phyloP scores from a whole-genome alignment of 2,797 vertebrate species.

The Helicolenus hilgendorfi region DNA sequence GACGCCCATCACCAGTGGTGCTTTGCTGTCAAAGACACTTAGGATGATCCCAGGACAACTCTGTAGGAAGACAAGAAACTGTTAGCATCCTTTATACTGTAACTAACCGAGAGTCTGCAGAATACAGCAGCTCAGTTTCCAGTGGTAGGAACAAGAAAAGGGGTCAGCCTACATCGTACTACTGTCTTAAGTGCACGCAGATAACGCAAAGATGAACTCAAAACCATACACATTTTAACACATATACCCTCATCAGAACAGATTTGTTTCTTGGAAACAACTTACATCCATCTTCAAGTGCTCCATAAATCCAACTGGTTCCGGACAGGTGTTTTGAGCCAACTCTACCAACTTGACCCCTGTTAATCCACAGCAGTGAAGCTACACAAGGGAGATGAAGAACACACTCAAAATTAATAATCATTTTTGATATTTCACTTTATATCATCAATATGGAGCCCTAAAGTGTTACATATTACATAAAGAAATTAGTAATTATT shows the following conservation, averaged over 20 bases:
- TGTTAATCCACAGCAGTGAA: constrained; percentile 86
- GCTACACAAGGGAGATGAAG: constrained; percentile 58
- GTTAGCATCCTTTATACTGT: not conserved
- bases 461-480: not conserved
- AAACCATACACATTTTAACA: not conserved
- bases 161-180: not conserved
- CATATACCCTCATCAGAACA: not conserved
- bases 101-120: not conserved
- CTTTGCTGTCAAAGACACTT: not conserved
- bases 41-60: constrained; percentile 53
- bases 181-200: not conserved
- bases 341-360: not conserved
- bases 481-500: not conserved
- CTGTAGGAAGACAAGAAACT: constrained; percentile 55
- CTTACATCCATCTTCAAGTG: constrained; percentile 72
- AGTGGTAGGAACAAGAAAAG: not conserved
- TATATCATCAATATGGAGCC: not conserved
- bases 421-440: not conserved
- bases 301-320: not conserved
- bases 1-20: constrained; percentile 62
- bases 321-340: constrained; percentile 63
- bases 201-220: not conserved
- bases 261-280: not conserved
- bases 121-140: not conserved
- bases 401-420: not conserved